These are phyloP conservation scores for Mamestra brassicae DNA, from an alignment of 2,888 invertebrate genomes.

Conservation along the genomic window DNA sequence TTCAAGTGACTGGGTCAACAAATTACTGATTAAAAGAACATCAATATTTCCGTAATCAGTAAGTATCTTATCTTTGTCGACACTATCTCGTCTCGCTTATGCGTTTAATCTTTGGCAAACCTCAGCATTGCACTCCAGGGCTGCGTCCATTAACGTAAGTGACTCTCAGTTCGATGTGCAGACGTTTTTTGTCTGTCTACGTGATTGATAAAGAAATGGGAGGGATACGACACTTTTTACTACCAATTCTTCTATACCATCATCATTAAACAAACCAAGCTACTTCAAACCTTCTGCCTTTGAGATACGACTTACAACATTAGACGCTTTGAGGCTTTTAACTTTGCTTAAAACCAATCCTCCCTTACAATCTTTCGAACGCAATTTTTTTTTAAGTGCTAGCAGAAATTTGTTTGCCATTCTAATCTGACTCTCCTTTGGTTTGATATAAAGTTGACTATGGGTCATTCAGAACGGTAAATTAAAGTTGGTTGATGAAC, in stretches of 20 bases:
- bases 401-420: slow-evolving; percentile 15
- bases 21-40: too few species aligned
- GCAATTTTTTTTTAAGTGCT: slow-evolving; percentile 47
- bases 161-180: slow-evolving; percentile 87
- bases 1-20: too few species aligned
- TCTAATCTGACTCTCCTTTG: slow-evolving; percentile 23
- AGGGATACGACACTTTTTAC: slow-evolving; percentile 83
- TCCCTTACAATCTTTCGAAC: slow-evolving; percentile 66
- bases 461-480: not conserved
- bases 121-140: slow-evolving; percentile 71
- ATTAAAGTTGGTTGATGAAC: slow-evolving; percentile 67
- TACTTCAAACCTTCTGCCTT: slow-evolving; percentile 54
- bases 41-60: too few species aligned
- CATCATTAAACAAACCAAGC: slow-evolving; percentile 14
- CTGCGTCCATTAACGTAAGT: slow-evolving; percentile 87
- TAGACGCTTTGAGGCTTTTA: not conserved
- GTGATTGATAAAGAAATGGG: slow-evolving; percentile 89
- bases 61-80: too few species aligned
- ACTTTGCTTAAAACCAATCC: slow-evolving; percentile 62
- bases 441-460: slow-evolving; percentile 16
- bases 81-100: not conserved
- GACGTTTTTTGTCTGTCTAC: slow-evolving; percentile 86
- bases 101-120: slow-evolving; percentile 73
- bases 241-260: slow-evolving; percentile 63
- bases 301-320: slow-evolving; percentile 24